Percentiles rank a stretch among this genome's conserved stretches.
These are phyloP conservation scores for Scolopax bukidnonensis DNA, from an alignment of 2,797 vertebrate species.

Conservation along the genomic window DNA sequence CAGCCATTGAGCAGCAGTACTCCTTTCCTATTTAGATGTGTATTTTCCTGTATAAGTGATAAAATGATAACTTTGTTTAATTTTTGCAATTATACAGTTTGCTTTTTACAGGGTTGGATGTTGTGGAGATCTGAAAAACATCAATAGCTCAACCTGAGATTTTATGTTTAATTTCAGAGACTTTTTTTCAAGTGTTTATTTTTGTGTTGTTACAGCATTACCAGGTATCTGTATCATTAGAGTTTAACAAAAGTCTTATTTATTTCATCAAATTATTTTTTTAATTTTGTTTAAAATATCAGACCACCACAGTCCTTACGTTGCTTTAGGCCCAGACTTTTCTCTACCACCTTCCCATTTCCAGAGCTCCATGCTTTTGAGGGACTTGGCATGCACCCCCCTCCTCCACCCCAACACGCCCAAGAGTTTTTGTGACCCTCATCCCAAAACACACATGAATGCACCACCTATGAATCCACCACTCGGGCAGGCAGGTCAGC, in stretches of 20 bases:
- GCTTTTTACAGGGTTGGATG: neutral
- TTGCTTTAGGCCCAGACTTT: neutral
- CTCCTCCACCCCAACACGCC: neutral
- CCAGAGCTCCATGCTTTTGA: slow-evolving; percentile 16
- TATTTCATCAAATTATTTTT: neutral
- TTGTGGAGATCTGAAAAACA: neutral
- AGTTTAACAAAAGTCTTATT: neutral
- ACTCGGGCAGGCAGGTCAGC: neutral
- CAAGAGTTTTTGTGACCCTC: neutral
- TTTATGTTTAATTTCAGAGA: neutral
- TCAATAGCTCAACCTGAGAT: neutral
- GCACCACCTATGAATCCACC: neutral
- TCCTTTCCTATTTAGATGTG: neutral
- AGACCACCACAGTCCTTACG: neutral
- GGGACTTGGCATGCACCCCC: neutral
- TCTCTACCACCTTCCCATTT: neutral
- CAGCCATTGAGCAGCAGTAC: neutral
- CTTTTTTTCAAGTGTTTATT: neutral
- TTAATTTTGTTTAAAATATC: neutral
- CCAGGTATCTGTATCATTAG: too few relatives aligned
- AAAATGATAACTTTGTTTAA: neutral
- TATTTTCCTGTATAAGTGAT: neutral
- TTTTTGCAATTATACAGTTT: neutral
- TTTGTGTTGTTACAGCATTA: neutral
- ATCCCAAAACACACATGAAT: neutral